Base-by-base conservation (phyloP, 2,888 invertebrate species). In the Xylota sylvarum region DNA sequence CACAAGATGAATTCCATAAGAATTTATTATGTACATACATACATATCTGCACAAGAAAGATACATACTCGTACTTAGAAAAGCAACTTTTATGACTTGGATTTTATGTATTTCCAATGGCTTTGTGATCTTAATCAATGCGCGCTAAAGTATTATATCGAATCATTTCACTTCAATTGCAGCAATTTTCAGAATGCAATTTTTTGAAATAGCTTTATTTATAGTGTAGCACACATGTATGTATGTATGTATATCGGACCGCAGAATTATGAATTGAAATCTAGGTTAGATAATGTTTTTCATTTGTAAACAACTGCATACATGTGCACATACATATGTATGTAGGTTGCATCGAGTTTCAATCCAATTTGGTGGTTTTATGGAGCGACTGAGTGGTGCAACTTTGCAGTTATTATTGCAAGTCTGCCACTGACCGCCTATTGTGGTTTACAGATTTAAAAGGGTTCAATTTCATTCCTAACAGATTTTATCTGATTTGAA, bases 61-160 rank as follows among this genome's bases (percentile, higher is more conserved):
- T 43, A 9, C 12, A 1, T 12, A 10, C 4, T 12, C 17, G 32
- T 14, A 17, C 2, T 17, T 27, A 46, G 43, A 48, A 48, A 12
- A 7, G 32, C 19, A 35, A 48, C 27, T 12, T 48, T 65, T 48
- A 65, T 46, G 48, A 30, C 19, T 65, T 48, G n/a, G 30, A 35
- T 14, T 65, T 48, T 65, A 48, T 65, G 32, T n/a, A 19, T 65
- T 65, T 48, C 10, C 64, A 35, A 46, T 48, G 30, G 14, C 23
- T 27, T 62, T 17, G 32, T 48, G 48, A 19, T 30, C 32, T 65
- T 35, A 35, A 48, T 48, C 32, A 65, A 32, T 65, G 19, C 5
- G 43, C 14, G 14, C 14, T 14, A 14, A 14, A 43, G 43, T 14
- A 43, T 14, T 43, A 14, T n/a, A 32, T 48, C 32, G 19, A 65